Evolutionary conservation across 2,888 invertebrate genomes (phyloP), one percentile per base, ranked within the genome.

Genomic region (Dione vanillae): DNA sequence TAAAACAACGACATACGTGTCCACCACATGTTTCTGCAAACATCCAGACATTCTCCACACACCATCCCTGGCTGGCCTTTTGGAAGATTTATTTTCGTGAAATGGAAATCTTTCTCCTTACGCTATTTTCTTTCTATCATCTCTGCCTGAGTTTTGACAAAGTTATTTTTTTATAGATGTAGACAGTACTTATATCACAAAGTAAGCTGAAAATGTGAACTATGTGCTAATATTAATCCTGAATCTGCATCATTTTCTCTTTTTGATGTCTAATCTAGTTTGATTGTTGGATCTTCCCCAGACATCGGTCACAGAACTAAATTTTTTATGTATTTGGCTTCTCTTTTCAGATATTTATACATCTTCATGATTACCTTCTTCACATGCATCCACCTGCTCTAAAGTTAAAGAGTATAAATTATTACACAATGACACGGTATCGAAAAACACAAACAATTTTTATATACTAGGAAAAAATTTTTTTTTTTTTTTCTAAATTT

Each of bases 351-450:
- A 99, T 97, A 78, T 97, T 97, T 76, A 99, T 98, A 86, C 99
- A 99, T 99, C 98, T 0, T 99, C 99, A 83, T 99, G 99, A 84
- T 98, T 99, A 99, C 99, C 99, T 89, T 99, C 99, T 86, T 99
- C 98, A 85, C 99, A 99, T 14, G 97, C 95, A 87, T 99, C n/a
- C 99, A 90, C 99, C 99, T 47, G 97, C 98, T 86, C 97, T 97
- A 6, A 84, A 27, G 2, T 27, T 27, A 27, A 27, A 27, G 27
- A 3, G 2, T 27, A 27, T 3, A 27, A 27, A 27, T 27, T 27
- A 27, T 27, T 27, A 27, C 5, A 27, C 2, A 27, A 27, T 27
- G 27, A 27, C 5, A 27, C 27, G 5, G 5, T 27, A 2, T 27
- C 2, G 27, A 27, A 27, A 27, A 27, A 3, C n/a, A n/a, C n/a